A percentile compares a stretch with the other conserved stretches of the same genome.
Evolutionary conservation across 2,888 invertebrate species (phyloP).

Genomic region (Epinotia demarniana): DNA sequence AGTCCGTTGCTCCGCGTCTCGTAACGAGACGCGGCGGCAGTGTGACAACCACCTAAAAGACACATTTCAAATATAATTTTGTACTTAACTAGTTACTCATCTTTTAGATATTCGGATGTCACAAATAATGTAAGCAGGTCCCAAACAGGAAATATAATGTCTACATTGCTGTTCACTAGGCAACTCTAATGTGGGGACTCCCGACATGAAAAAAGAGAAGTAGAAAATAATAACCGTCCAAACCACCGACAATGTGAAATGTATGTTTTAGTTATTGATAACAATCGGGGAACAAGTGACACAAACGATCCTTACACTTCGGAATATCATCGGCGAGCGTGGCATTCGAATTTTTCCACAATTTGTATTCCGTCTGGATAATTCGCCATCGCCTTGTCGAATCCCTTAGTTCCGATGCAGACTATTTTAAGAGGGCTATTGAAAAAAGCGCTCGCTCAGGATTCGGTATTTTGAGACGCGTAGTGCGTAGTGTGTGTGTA

Average conservation of each 20-base stretch:
- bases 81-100: no score
- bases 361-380: constrained; percentile 81
- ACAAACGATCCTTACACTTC: constrained; percentile 57
- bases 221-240: constrained; percentile 1
- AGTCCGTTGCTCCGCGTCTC: no score
- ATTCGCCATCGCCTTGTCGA: constrained; percentile 69
- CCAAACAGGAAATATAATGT: no score
- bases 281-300: constrained; percentile 47
- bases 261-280: constrained; percentile 37
- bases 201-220: neutral
- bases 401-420: constrained; percentile 78
- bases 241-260: constrained; percentile 22
- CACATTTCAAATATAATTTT: no score
- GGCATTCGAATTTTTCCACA: constrained; percentile 78
- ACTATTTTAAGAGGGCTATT: constrained; percentile 81
- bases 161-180: no score
- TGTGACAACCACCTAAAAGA: no score
- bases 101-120: no score
- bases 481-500: no score
- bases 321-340: constrained; percentile 66
- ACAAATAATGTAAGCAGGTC: no score
- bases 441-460: no score
- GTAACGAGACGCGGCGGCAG: no score
- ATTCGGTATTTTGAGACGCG: no score
- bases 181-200: neutral